Percentiles rank a stretch among this genome's conserved stretches.
These are phyloP conservation scores for Protobothrops flavoviridis DNA, from an alignment of 2,113 vertebrate species.

Conservation along the genomic window DNA sequence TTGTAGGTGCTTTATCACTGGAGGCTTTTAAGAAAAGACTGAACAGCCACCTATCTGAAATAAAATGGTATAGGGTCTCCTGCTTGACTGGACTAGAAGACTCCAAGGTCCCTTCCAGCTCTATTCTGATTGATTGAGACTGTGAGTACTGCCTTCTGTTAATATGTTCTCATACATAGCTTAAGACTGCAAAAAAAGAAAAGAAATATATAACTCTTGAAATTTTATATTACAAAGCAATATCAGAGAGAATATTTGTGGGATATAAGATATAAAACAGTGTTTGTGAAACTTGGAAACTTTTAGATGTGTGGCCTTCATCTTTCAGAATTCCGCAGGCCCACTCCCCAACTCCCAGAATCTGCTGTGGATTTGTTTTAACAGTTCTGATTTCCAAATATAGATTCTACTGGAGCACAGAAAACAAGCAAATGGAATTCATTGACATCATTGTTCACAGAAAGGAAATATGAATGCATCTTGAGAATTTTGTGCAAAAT, in stretches of 20 bases:
- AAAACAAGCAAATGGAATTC: neutral
- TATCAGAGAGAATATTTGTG: conserved; percentile 6
- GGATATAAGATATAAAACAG: conserved; percentile 1
- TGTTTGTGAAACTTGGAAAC: neutral
- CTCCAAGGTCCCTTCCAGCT: no score
- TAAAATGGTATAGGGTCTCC: no score
- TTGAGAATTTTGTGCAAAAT: neutral
- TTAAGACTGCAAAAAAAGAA: conserved; percentile 27
- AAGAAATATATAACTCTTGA: neutral
- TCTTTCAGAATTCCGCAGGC: neutral
- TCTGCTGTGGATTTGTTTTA: neutral
- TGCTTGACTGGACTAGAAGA: no score
- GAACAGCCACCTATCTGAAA: no score
- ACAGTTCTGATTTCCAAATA: neutral
- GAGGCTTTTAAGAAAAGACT: no score
- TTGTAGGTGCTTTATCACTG: no score
- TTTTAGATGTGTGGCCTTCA: neutral
- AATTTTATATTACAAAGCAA: conserved; percentile 10
- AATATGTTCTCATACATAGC: conserved; percentile 19
- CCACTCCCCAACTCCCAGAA: neutral
- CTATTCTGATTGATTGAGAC: no score
- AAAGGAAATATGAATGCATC: no score
- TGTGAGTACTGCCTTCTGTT: conserved; percentile 25
- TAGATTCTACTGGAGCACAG: neutral
- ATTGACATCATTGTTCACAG: neutral